These are phyloP conservation scores for Epinotia demarniana DNA, from an alignment of 2,888 invertebrate genomes.

Conservation along the genomic window DNA sequence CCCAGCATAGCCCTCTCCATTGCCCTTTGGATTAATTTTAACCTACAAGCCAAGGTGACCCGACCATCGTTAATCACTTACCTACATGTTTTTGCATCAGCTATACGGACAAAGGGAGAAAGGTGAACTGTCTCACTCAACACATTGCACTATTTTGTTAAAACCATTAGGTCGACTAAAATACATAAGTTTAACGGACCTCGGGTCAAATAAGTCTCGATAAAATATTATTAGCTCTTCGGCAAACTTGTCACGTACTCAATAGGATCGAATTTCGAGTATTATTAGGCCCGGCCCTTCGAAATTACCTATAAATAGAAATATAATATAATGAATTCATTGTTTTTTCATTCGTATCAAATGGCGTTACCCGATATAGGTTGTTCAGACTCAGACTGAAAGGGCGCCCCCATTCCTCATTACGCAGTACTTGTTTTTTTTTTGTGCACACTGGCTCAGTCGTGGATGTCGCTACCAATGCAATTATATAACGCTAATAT, in stretches of 20 bases:
- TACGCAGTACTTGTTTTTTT: neutral
- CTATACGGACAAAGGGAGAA: neutral
- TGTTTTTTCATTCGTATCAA: neutral
- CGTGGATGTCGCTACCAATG: no score
- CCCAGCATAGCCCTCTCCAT: no score
- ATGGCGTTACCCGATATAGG: neutral
- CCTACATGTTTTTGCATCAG: neutral
- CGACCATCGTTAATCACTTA: neutral
- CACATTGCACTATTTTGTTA: conserved; percentile 19
- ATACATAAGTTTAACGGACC: conserved; percentile 28
- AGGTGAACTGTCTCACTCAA: neutral
- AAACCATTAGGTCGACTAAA: conserved; percentile 15
- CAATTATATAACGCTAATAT: no score
- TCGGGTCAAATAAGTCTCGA: neutral
- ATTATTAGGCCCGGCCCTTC: conserved; percentile 24
- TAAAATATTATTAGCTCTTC: conserved; percentile 40
- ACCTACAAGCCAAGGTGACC: no score
- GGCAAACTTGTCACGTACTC: conserved; percentile 30
- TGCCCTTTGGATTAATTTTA: no score
- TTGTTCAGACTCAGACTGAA: neutral
- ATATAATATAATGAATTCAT: neutral
- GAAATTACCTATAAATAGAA: conserved; percentile 37
- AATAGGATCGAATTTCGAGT: conserved; percentile 35
- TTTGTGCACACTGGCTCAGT: no score
- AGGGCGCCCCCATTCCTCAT: neutral